Percentiles rank a stretch among this genome's conserved stretches.
These are phyloP conservation scores for Labroides dimidiatus DNA, from an alignment of 2,797 vertebrate species.

Conservation along the genomic window DNA sequence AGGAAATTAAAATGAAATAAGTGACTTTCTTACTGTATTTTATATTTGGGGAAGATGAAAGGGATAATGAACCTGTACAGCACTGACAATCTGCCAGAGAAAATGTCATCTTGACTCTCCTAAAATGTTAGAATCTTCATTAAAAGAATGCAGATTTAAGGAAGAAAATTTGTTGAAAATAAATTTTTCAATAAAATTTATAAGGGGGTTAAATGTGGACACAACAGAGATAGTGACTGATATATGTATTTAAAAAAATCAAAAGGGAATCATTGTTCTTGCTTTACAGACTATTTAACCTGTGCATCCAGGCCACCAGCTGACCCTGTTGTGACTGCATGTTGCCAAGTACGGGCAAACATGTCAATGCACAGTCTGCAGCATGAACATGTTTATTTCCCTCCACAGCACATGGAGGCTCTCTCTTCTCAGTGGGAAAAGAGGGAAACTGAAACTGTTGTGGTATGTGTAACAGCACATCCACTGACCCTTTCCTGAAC, in stretches of 20 bases:
- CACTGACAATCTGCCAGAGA: too few relatives aligned
- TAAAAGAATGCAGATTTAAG: neutral
- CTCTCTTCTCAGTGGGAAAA: conserved; percentile 22
- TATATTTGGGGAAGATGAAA: too few relatives aligned
- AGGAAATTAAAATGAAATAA: too few relatives aligned
- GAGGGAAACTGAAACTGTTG: conserved; percentile 21
- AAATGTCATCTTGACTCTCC: too few relatives aligned
- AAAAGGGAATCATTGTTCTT: neutral
- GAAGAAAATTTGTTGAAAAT: too few relatives aligned
- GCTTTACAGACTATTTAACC: conserved; percentile 16
- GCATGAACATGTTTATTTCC: conserved; percentile 21
- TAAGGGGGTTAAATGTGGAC: conserved; percentile 1
- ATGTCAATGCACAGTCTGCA: conserved; percentile 5
- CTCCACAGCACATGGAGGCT: conserved; percentile 2
- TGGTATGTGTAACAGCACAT: conserved; percentile 34
- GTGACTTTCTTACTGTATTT: too few relatives aligned
- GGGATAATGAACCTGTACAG: too few relatives aligned
- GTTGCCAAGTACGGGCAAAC: conserved; percentile 12
- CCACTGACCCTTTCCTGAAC: conserved; percentile 61
- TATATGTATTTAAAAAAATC: neutral
- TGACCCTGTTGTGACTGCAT: conserved; percentile 5
- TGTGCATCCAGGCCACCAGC: conserved; percentile 4
- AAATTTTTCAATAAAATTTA: neutral
- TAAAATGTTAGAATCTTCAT: too few relatives aligned
- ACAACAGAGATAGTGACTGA: neutral